These are phyloP conservation scores for Hiodon alosoides DNA, from an alignment of 2,113 vertebrate species.

Conservation along the genomic window DNA sequence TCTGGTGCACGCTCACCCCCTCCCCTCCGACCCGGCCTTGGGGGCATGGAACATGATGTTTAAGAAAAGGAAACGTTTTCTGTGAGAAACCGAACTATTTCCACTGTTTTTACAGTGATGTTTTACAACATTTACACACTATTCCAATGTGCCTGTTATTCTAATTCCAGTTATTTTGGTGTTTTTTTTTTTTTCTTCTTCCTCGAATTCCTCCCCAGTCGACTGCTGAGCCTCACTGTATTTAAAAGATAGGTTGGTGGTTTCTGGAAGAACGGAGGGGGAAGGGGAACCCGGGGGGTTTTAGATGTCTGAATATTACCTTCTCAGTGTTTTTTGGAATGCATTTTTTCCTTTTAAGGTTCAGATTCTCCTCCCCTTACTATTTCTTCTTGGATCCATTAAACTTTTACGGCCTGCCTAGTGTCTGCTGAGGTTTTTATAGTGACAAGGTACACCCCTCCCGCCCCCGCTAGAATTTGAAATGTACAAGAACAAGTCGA, in stretches of 20 bases:
- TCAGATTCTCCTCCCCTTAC: background rate
- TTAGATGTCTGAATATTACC: constrained; percentile 14
- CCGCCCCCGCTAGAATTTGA: background rate
- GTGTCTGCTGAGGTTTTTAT: constrained; percentile 61
- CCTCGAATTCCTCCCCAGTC: background rate
- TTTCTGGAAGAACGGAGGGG: constrained; percentile 32
- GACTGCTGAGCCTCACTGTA: too few species aligned
- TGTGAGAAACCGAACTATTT: constrained; percentile 85
- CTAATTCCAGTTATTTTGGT: constrained; percentile 34
- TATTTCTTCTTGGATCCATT: background rate
- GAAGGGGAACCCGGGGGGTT: constrained; percentile 4
- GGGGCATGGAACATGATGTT: constrained; percentile 1
- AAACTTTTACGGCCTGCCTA: constrained; percentile 44
- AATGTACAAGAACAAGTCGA: background rate
- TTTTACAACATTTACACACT: constrained; percentile 65
- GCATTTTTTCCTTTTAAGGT: constrained; percentile 31
- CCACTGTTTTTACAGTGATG: constrained; percentile 84
- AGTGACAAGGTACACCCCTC: background rate
- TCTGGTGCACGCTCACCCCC: background rate
- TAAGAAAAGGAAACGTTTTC: constrained; percentile 69
- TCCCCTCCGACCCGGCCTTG: background rate
- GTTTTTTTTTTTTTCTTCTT: constrained; percentile 4
- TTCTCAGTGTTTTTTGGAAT: constrained; percentile 35
- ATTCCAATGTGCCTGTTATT: constrained; percentile 77
- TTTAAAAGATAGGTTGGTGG: constrained; percentile 58